Base-by-base conservation (phyloP, 2,888 invertebrate species). In the Brenthis daphne region DNA sequence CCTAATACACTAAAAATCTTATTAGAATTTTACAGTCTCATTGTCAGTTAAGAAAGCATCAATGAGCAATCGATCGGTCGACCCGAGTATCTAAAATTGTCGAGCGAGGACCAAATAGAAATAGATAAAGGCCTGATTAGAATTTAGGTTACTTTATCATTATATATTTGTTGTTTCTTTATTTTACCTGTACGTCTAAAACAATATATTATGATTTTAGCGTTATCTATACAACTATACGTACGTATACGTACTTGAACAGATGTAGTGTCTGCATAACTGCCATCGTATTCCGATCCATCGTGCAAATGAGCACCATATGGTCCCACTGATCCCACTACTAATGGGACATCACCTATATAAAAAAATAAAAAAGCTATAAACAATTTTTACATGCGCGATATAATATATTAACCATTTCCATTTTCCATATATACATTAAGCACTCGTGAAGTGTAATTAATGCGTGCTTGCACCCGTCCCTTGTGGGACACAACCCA, bases 261-360 rank as follows among this genome's bases (percentile, higher is more conserved):
- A 4, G 95, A 85, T 1, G 96, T 94, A 65, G 90, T 94, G 72
- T 95, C 94, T 0, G 95, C 95, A 82, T 97, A 97, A 71, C 94
- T 94, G 20, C 99, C 99, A n/a, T 95, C 95, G 85, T 99, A 99
- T 85, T 99, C 99, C 0, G 98, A 98, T 13, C 97, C 97, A 85
- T 99, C 98, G 81, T 96, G 96, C 51, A 98, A 92, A 79, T 95
- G 96, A 0, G 98, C 98, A 0, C 98, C 99, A 84, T 97, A 99
- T 0, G 99, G 98, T 0, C 99, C 99, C 71, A 98, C 96, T 0
- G 98, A 97, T 0, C 98, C 99, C 29, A 97, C 97, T 58, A 99
- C 94, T 76, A 96, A 82, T 13, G 97, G 92, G 68, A 77, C 74
- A 75, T 84, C 81, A 77, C 88, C 92, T 89, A 76, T 68, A 80